Evolutionary conservation across 2,113 vertebrate species (phyloP).

Genomic region (Rana temporaria): DNA sequence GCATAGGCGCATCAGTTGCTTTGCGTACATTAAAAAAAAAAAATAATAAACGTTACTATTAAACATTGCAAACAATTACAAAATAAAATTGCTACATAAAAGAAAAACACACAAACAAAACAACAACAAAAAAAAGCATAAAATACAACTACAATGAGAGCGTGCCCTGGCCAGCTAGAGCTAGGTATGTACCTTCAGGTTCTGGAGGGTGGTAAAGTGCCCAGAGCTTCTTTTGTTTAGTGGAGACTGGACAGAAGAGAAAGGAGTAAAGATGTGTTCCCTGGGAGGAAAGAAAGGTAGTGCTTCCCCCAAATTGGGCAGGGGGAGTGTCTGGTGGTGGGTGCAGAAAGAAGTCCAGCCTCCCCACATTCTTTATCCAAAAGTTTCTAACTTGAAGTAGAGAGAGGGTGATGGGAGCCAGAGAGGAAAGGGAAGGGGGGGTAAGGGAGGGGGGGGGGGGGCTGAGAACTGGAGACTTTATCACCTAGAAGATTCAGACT

Average conservation of each 20-base stretch:
- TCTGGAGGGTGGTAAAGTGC: conserved; percentile 67
- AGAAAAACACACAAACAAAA: background rate
- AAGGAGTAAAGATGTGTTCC: conserved; percentile 75
- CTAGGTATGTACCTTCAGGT: conserved; percentile 65
- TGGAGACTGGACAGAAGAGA: conserved; percentile 67
- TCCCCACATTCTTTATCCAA: conserved; percentile 74
- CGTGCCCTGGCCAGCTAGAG: too few relatives aligned
- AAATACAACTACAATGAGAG: background rate
- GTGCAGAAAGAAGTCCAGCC: conserved; percentile 72
- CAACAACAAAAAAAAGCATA: background rate
- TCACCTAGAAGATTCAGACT: conserved; percentile 45
- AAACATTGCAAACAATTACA: too few relatives aligned
- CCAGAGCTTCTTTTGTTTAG: conserved; percentile 74
- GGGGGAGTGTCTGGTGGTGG: conserved; percentile 75
- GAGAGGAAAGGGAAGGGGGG: conserved; percentile 45
- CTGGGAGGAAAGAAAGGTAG: conserved; percentile 71
- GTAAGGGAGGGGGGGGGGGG: conserved; percentile 57
- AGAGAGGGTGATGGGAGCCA: conserved; percentile 36
- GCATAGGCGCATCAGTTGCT: background rate
- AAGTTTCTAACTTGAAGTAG: conserved; percentile 59
- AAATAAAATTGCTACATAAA: background rate
- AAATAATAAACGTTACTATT: too few relatives aligned
- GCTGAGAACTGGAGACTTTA: conserved; percentile 51
- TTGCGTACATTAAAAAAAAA: too few relatives aligned
- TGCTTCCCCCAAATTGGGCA: conserved; percentile 76